Conservation (phyloP, 2,888 invertebrate species). For the Ectemnius continuus region DNA sequence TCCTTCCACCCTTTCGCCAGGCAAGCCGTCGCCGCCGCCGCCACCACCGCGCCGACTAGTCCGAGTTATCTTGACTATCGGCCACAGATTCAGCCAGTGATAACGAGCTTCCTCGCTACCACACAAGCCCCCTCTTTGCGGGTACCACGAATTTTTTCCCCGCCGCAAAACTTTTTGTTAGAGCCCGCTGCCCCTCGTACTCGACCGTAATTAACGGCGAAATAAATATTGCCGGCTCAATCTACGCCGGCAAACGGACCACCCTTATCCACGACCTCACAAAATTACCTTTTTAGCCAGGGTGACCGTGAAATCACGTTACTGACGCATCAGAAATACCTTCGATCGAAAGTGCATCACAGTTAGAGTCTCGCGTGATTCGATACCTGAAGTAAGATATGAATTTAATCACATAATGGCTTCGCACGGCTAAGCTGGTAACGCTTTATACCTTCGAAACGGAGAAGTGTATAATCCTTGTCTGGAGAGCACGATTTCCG, state of each 20-base stretch:
- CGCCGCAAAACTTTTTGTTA: neutral
- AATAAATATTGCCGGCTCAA: slow-evolving; percentile 11
- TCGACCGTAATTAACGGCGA: slow-evolving; percentile 7
- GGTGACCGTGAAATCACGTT: no score
- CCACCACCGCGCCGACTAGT: no score
- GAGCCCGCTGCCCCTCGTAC: no score
- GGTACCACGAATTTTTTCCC: neutral
- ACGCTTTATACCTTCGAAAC: neutral
- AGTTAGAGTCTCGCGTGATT: no score
- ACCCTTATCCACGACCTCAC: no score
- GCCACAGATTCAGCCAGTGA: slow-evolving; percentile 55
- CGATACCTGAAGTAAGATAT: neutral
- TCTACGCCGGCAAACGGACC: neutral
- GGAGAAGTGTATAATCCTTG: neutral
- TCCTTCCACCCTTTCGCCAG: neutral
- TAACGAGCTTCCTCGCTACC: slow-evolving; percentile 38
- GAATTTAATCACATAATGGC: neutral
- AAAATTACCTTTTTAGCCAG: no score
- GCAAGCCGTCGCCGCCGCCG: no score
- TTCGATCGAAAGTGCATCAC: no score
- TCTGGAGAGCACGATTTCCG: neutral
- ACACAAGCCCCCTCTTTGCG: neutral
- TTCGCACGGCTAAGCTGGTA: neutral
- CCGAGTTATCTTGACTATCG: slow-evolving; percentile 57
- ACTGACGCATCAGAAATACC: neutral